Base-by-base conservation (phyloP, 2,888 invertebrate genomes). In the Ellobium chinense region DNA sequence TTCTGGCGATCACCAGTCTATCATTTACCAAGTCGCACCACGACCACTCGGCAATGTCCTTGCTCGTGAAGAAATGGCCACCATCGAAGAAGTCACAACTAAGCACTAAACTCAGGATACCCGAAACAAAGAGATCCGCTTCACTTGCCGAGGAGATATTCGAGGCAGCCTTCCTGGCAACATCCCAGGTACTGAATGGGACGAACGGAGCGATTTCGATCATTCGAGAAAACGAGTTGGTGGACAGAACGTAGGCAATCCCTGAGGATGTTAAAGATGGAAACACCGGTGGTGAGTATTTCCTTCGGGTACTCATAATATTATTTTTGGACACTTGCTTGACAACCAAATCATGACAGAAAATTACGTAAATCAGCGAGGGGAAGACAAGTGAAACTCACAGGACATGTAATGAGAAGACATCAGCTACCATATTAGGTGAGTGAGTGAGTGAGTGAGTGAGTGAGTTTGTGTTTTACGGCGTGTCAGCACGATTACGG, bases 231-330 rank as follows among this genome's bases (percentile, higher is more conserved):
- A 78, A 18, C 4, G 58, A 4, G 27, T 54, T 31, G 1, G 37
- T 24, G 1, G 78, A 70, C 12, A 70, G n/a, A 24, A 78, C 34
- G 54, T 78, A 78, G 9, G 78, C 37, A 62, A 29, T 36, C n/a
- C 36, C 78, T 70, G 70, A 7, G 34, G 70, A 70, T 56, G 46
- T 46, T 18, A 46, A 46, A 46, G 18, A 18, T 46, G 18, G 9
- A 46, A 18, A 46, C n/a, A n/a, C n/a, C n/a, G n/a, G n/a, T n/a
- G n/a, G n/a, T n/a, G n/a, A n/a, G n/a, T n/a, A n/a, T n/a, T n/a
- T n/a, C n/a, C n/a, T n/a, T n/a, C n/a, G n/a, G n/a, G n/a, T n/a
- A n/a, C n/a, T n/a, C n/a, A n/a, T n/a, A n/a, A n/a, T n/a, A n/a
- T n/a, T n/a, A n/a, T n/a, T n/a, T n/a, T n/a, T n/a, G n/a, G n/a